Evolutionary conservation across 1,140 invertebrate genomes (phyloP).

Genomic region (Megathymus violae): DNA sequence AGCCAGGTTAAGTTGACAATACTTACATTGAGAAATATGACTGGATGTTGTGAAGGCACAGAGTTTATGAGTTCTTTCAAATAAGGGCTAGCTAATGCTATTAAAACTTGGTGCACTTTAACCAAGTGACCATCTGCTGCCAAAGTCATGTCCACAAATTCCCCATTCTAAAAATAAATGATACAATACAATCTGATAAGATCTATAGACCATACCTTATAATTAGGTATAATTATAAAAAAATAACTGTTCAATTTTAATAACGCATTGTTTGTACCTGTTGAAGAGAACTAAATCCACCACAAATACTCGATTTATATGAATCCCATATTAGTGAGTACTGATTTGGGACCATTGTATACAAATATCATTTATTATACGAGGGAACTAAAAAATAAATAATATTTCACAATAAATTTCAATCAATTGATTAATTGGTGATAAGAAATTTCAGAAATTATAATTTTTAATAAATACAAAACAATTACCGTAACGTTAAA

Average conservation of each 20-base stretch:
- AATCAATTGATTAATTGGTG: no score
- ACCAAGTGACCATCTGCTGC: slow-evolving; percentile 90
- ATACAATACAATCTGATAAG: slow-evolving; percentile 10
- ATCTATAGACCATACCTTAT: no score
- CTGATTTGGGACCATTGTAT: slow-evolving; percentile 60
- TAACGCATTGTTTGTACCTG: slow-evolving; percentile 51
- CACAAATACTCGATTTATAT: slow-evolving; percentile 64
- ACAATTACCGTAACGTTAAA: neutral
- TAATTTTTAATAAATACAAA: neutral
- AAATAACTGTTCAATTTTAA: neutral
- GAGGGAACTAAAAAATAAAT: neutral
- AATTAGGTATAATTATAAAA: no score
- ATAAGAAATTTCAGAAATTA: no score
- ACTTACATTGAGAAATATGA: slow-evolving; percentile 86
- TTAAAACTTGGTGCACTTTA: slow-evolving; percentile 90
- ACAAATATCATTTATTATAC: neutral
- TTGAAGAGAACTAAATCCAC: slow-evolving; percentile 65
- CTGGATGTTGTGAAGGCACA: slow-evolving; percentile 91
- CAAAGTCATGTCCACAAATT: slow-evolving; percentile 91
- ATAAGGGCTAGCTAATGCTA: slow-evolving; percentile 90
- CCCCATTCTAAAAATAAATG: slow-evolving; percentile 84
- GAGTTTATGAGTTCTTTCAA: slow-evolving; percentile 90
- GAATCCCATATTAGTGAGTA: slow-evolving; percentile 68
- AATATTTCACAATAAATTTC: no score
- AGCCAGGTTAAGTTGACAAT: neutral